Evolutionary conservation across 2,113 vertebrate genomes (phyloP), one percentile per base, ranked within the genome.

Genomic region (Falco punctatus): DNA sequence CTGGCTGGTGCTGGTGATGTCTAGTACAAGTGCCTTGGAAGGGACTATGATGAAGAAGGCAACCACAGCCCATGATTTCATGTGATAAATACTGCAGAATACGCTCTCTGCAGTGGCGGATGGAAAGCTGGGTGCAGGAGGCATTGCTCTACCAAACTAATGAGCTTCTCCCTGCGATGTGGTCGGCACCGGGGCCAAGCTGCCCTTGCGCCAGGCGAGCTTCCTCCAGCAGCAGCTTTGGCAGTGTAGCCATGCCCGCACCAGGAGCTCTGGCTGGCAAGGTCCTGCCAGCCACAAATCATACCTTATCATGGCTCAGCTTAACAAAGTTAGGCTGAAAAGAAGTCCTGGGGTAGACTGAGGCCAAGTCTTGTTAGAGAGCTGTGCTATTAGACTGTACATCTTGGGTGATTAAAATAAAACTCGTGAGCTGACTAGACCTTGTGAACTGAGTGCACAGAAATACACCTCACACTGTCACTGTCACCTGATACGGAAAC

Each of bases 131-230:
- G 44, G 58, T 1, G 0, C 33, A 65, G 75, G 88, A 80, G 27
- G 35, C 1, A 3, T 13, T 0, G 1, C 26, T 88, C 38, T 46
- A 81, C 59, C 51, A 74, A 92, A 78, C 20, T 11, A 72, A 88
- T 0, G 4, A 42, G 28, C 48, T 80, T 65, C 38, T 70, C 26
- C 35, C 22, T 0, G 0, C 42, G 51, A 35, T 1, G 11, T 6
- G 15, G 52, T 44, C 0, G 0, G 84, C 46, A 59, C 13, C 0
- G 1, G 17, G 77, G 49, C 73, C 77, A 89, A 94, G 62, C 33
- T 18, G 24, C 78, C 66, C 32, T 38, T 3, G 3, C 65, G 77
- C 66, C 54, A 73, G 65, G 24, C 6, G 2, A 80, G 40, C 20
- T 85, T 62, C 61, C 42, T 71, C 48, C 65, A 73, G 11, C 78